Evolutionary conservation across 2,797 vertebrate genomes (phyloP), one percentile per base, ranked within the genome.

Genomic region (Morus bassanus): DNA sequence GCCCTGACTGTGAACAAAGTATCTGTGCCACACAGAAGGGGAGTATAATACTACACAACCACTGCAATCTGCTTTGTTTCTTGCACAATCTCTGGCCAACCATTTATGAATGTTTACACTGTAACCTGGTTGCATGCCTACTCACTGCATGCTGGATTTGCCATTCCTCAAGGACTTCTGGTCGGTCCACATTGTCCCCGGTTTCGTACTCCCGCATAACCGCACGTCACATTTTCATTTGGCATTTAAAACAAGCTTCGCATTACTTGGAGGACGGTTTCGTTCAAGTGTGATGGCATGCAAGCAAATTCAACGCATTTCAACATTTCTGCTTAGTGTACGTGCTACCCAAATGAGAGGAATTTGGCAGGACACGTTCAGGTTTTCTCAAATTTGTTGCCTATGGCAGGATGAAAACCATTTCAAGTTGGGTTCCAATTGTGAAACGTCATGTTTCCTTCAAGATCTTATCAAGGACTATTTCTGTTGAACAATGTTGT

Each of bases 271-370:
- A 96, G 94, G 96, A 97, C 96, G 51, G 83, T 97, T 96, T 97
- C 92, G 96, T 96, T 97, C 97, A 97, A 95, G 97, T 97, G 96
- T 97, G 92, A 98, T 96, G 94, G 97, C 74, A 98, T 98, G 97
- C 98, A 98, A 98, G 97, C 98, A 98, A 98, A 97, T 95, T 93
- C 28, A 28, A 97, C 92, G 97, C 93, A 98, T 98, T 98, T 98
- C 98, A 98, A 98, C 98, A 98, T 98, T 98, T 98, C 96, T 91
- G 93, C 89, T 95, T 95, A 98, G 98, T 98, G 98, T 98, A 98
- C 98, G 0, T n/a, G 93, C 88, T 76, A 96, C 96, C 96, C 90
- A 94, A 89, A 93, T 0, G 13, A 77, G 76, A 94, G 80, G 85
- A 97, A 95, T 89, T 97, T 91, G 75, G 65, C 48, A 28, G 89